Conservation (phyloP, 23 tunicate genomes). For the Styela clava region DNA sequence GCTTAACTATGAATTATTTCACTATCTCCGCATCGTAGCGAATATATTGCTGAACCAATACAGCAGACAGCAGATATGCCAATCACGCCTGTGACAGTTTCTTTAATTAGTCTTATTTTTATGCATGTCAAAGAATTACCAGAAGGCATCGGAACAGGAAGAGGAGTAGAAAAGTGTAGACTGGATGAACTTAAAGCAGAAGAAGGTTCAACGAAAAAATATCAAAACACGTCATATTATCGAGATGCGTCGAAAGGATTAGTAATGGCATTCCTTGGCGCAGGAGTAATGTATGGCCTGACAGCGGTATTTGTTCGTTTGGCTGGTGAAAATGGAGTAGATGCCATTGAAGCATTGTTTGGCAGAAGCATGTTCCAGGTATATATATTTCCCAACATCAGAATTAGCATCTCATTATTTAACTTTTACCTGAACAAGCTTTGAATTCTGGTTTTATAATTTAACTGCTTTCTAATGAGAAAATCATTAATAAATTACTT, state of each 20-base stretch:
- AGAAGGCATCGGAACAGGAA: conserved; percentile 21
- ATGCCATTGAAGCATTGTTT: conserved; percentile 53
- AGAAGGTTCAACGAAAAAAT: not conserved
- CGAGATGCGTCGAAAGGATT: conserved; percentile 48
- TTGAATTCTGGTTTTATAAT: not conserved
- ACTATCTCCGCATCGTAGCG: too few relatives aligned
- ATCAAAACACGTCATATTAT: conserved; percentile 3
- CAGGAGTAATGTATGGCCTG: conserved; percentile 79
- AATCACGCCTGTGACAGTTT: not conserved
- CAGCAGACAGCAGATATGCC: too few relatives aligned
- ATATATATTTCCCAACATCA: not conserved
- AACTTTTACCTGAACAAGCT: not conserved
- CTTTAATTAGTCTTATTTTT: not conserved
- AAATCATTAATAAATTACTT: too few relatives aligned
- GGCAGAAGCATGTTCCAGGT: conserved; percentile 73
- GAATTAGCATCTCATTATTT: not conserved
- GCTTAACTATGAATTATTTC: too few relatives aligned
- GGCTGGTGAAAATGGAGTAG: conserved; percentile 64
- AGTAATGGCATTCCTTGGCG: conserved; percentile 56
- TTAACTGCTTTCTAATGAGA: not conserved
- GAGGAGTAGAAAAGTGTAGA: not conserved
- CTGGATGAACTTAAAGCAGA: not conserved
- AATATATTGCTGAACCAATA: too few relatives aligned
- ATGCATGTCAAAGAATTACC: too few relatives aligned
- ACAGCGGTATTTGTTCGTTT: conserved; percentile 72